Percentiles rank a stretch among this genome's conserved stretches.
phyloP scores from a whole-genome alignment of 2,888 invertebrate species.

The Drosophila pullipes region DNA sequence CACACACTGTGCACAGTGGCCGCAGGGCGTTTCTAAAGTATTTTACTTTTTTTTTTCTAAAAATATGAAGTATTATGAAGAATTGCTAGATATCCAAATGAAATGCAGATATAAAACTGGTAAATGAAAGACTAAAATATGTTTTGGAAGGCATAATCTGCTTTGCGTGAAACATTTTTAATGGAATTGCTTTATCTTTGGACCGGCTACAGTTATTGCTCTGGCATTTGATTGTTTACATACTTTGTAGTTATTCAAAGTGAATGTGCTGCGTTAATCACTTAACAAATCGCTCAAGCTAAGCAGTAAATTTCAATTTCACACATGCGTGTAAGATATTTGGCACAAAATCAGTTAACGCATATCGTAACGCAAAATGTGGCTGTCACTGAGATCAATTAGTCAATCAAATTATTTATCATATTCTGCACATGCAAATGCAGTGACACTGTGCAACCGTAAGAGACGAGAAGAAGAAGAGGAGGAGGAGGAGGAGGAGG shows the following conservation, averaged over 20 bases:
- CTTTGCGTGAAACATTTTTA: not conserved
- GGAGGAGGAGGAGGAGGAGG: not conserved
- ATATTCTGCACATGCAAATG: slow-evolving; percentile 22
- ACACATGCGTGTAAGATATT: slow-evolving; percentile 32
- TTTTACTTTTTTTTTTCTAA: not conserved
- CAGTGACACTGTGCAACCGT: slow-evolving; percentile 69
- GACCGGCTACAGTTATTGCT: not conserved
- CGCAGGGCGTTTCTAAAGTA: not conserved
- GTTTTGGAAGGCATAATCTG: not conserved
- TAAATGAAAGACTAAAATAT: not conserved
- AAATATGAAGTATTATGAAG: not conserved
- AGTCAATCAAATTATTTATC: slow-evolving; percentile 44
- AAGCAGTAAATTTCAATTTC: slow-evolving; percentile 26
- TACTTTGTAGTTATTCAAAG: slow-evolving; percentile 4
- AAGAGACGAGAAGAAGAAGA: slow-evolving; percentile 31
- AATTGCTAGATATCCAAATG: not conserved
- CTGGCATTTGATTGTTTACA: slow-evolving; percentile 5
- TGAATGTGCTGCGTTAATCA: slow-evolving; percentile 32
- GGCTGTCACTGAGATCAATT: slow-evolving; percentile 30
- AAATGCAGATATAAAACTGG: not conserved
- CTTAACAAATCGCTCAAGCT: slow-evolving; percentile 14
- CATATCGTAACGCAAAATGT: not conserved
- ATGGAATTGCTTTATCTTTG: not conserved
- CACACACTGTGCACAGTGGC: slow-evolving; percentile 66
- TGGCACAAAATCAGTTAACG: slow-evolving; percentile 1